Base-by-base conservation (phyloP, 2,113 vertebrate species). In the Nannobrachium achirus region DNA sequence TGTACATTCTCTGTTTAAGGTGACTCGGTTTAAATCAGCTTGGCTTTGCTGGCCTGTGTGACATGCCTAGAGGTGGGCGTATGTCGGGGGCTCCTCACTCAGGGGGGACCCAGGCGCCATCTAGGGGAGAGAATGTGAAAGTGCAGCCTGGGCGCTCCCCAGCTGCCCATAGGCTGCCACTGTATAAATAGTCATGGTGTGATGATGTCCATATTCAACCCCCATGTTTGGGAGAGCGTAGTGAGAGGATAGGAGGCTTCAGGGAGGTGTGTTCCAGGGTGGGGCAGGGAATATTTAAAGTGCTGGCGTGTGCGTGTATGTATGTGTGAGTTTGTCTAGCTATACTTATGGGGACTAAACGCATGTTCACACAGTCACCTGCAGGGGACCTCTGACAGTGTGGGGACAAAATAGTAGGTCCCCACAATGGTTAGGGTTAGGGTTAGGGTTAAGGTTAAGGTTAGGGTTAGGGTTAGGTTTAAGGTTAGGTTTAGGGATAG, bases 181-280 rank as follows among this genome's bases (percentile, higher is more conserved):
- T 78, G 89, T 92, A 92, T 92, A 92, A 94, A 94, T 93, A 93
- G 92, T 93, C 78, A 18, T 85, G 80, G 82, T 66, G 84, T 71
- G 69, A 25, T 25, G 20, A 80, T 89, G 80, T 82, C 88, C 81
- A 88, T 90, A 91, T 87, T 86, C 75, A 92, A 87, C 80, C 73
- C 83, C 84, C 73, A 73, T 76, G 83, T 87, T 80, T 69, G 81
- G 76, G 77, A 80, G 79, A 66, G 53, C 70, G 58, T 70, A 67
- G 83, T 79, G 69, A 80, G 71, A 83, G 66, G 64, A 39, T 53
- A 63, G 33, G 69, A 20, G 42, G 55, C 18, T 18, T 56, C 25
- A 42, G 58, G 53, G 71, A 67, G 74, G 63, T 69, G 66, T 45
- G 16, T 71, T 68, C 55, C 64, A 41, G 89, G 92, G 89, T 81